Conservation (phyloP, 2,113 vertebrate genomes). For the Dicrurus megarhynchus region DNA sequence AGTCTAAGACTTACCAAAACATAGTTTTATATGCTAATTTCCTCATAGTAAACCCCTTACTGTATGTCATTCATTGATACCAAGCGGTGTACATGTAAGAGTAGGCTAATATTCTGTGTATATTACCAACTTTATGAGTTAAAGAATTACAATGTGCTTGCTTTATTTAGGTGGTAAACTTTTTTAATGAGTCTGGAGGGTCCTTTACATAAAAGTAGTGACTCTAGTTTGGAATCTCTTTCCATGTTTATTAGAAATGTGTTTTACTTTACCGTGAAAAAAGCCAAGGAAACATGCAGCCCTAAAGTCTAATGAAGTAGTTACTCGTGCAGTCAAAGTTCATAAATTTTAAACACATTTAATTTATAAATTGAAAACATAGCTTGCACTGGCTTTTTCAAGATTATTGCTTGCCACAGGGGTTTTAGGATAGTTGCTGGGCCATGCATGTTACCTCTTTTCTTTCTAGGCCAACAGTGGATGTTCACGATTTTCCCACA, state of each 20-base stretch:
- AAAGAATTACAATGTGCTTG: constrained; percentile 52
- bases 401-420: constrained; percentile 48
- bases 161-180: constrained; percentile 67
- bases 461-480: neutral
- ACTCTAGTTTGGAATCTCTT: constrained; percentile 50
- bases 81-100: neutral
- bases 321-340: constrained; percentile 53
- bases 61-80: neutral
- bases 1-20: constrained; percentile 1
- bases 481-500: neutral
- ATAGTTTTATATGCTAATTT: constrained; percentile 43
- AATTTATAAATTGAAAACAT: constrained; percentile 44
- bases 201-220: constrained; percentile 61
- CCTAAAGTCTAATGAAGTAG: constrained; percentile 42
- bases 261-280: constrained; percentile 24
- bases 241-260: constrained; percentile 62
- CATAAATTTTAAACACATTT: constrained; percentile 60
- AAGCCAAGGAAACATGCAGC: constrained; percentile 24
- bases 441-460: neutral
- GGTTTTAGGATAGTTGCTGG: neutral
- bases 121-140: constrained; percentile 47
- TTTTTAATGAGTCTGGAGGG: constrained; percentile 66
- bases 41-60: constrained; percentile 25
- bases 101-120: constrained; percentile 22
- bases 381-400: constrained; percentile 25